phyloP scores from a whole-genome alignment of 2,888 invertebrate species.

The Copidosoma aretas region DNA sequence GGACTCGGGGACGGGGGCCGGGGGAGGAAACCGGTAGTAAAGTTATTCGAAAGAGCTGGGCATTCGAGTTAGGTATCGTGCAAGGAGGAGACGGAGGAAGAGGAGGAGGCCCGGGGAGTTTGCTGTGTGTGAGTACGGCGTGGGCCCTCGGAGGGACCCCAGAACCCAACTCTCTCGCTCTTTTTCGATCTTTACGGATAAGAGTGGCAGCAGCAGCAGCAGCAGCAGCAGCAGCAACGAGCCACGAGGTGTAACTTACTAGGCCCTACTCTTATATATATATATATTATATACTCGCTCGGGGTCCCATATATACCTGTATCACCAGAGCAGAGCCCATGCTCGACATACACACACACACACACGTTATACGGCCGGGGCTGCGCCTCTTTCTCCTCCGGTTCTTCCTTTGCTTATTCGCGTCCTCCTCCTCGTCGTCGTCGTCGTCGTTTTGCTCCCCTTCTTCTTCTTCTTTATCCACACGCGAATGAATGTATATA shows the following conservation, averaged over 20 bases:
- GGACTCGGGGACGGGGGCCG: neutral
- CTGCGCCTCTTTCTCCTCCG: slow-evolving; percentile 15
- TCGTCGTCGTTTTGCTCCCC: neutral
- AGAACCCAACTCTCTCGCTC: too few species aligned
- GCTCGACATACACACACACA: too few species aligned
- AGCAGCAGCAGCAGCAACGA: too few species aligned
- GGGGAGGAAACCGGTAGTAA: slow-evolving; percentile 59
- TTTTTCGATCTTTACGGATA: slow-evolving; percentile 57
- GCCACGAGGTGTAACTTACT: slow-evolving; percentile 61
- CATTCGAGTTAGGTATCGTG: slow-evolving; percentile 54
- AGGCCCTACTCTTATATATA: slow-evolving; percentile 44
- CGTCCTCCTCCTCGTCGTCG: too few species aligned
- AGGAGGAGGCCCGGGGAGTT: neutral
- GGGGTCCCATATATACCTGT: too few species aligned
- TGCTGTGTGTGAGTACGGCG: too few species aligned
- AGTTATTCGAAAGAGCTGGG: slow-evolving; percentile 57
- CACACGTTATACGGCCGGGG: too few species aligned
- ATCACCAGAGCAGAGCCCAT: too few species aligned
- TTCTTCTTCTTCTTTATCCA: neutral
- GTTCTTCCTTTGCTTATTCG: neutral
- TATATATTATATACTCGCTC: too few species aligned
- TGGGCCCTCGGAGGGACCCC: too few species aligned
- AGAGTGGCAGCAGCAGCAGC: slow-evolving; percentile 44
- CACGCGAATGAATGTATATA: neutral
- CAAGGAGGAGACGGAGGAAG: slow-evolving; percentile 37